Percentiles rank a stretch among this genome's conserved stretches.
Conservation (phyloP, 2,797 vertebrate species). For the Margarornis squamiger region DNA sequence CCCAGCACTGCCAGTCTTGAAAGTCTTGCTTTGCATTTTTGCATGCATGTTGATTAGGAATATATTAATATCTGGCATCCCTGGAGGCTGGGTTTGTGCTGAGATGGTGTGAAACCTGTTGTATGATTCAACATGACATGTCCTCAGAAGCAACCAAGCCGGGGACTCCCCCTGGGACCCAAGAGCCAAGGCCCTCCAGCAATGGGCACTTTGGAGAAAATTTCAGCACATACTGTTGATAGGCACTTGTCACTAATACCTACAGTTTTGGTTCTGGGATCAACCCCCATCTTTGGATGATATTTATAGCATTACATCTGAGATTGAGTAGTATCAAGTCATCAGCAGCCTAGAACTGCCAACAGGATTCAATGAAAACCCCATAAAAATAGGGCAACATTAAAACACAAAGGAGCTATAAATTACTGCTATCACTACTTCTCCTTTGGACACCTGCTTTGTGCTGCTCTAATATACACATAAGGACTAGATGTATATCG, state of each 20-base stretch:
- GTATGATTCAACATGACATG: neutral
- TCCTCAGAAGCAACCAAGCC: neutral
- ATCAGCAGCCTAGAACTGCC: neutral
- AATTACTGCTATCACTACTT: neutral
- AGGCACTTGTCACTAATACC: neutral
- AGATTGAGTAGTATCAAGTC: neutral
- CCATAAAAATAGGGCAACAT: neutral
- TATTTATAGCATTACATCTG: neutral
- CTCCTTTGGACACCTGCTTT: neutral
- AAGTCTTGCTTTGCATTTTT: neutral
- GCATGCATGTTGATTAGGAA: neutral
- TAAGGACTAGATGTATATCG: neutral
- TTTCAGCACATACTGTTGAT: neutral
- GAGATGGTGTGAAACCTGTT: neutral
- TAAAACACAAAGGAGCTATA: neutral
- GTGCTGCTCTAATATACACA: neutral
- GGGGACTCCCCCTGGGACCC: neutral
- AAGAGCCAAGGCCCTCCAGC: neutral
- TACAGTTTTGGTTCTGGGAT: neutral
- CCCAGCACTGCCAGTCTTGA: neutral
- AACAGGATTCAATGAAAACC: neutral
- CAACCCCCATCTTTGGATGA: neutral
- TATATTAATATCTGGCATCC: neutral
- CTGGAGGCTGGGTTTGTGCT: neutral
- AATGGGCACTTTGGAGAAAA: neutral